Conservation (phyloP, 1,140 invertebrate species). For the Penaeus indicus region DNA sequence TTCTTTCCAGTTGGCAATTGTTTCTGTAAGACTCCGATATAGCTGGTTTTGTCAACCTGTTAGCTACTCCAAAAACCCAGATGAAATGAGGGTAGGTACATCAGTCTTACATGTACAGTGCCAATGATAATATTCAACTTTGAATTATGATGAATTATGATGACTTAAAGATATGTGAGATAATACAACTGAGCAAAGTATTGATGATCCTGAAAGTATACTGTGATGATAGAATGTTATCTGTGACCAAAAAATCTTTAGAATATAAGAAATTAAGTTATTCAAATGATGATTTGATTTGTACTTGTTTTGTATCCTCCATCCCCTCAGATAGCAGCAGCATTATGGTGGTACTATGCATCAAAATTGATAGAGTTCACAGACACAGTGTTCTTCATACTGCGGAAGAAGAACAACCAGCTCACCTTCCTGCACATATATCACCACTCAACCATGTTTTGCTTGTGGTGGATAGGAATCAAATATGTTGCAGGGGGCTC, state of each 20-base stretch:
- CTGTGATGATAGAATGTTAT: too few relatives aligned
- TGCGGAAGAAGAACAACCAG: constrained; percentile 89
- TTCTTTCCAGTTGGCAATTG: constrained; percentile 77
- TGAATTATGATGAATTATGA: too few relatives aligned
- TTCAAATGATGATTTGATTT: neutral
- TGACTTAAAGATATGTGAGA: too few relatives aligned
- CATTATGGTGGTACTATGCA: constrained; percentile 97
- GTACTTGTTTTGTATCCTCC: neutral
- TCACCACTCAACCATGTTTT: constrained; percentile 93
- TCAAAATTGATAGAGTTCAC: constrained; percentile 94
- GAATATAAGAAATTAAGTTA: neutral
- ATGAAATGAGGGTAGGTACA: constrained; percentile 83
- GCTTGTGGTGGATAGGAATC: constrained; percentile 94
- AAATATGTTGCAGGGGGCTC: constrained; percentile 97
- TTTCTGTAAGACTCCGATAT: constrained; percentile 83
- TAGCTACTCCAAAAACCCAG: constrained; percentile 81
- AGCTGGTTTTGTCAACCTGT: constrained; percentile 93
- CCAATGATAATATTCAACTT: too few relatives aligned
- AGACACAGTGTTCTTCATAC: constrained; percentile 92
- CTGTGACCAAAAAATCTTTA: too few relatives aligned
- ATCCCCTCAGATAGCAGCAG: constrained; percentile 84
- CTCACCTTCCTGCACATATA: constrained; percentile 92
- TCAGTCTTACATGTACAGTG: too few relatives aligned
- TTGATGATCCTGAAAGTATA: too few relatives aligned
- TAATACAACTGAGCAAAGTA: too few relatives aligned